Evolutionary conservation across 2,888 invertebrate species (phyloP).

Genomic region (Drosophila buzzatii): DNA sequence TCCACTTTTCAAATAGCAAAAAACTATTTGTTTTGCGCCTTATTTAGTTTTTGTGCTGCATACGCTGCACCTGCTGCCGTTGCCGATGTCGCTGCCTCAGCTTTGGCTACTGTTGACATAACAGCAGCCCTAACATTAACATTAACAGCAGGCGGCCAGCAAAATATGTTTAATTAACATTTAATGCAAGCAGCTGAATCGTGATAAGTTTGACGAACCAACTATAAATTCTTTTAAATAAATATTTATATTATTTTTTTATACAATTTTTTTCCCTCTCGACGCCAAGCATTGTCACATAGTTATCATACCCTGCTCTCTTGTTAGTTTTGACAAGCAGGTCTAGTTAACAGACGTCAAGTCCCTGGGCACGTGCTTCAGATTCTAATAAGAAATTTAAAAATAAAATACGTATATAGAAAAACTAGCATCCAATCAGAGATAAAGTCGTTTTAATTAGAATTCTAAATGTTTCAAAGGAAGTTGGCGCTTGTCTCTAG

Average conservation of each 20-base stretch:
- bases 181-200: slow-evolving; percentile 40
- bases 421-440: slow-evolving; percentile 51
- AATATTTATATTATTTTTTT: not conserved
- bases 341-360: slow-evolving; percentile 50
- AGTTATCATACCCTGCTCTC: slow-evolving; percentile 14
- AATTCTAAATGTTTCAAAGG: slow-evolving; percentile 79
- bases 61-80: slow-evolving; percentile 68
- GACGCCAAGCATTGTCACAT: slow-evolving; percentile 9
- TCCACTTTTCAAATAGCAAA: slow-evolving; percentile 69
- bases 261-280: not conserved
- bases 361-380: slow-evolving; percentile 72
- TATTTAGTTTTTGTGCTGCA: slow-evolving; percentile 68
- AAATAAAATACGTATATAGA: not conserved
- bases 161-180: slow-evolving; percentile 54
- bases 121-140: slow-evolving; percentile 37
- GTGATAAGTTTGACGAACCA: slow-evolving; percentile 6
- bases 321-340: slow-evolving; percentile 28
- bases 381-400: slow-evolving; percentile 46
- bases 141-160: slow-evolving; percentile 65
- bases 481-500: slow-evolving; percentile 71
- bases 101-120: slow-evolving; percentile 1
- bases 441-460: slow-evolving; percentile 78
- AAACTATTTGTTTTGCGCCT: slow-evolving; percentile 76
- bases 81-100: not conserved
- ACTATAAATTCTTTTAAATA: slow-evolving; percentile 7